A percentile compares a stretch with the other conserved stretches of the same genome.
Conservation (phyloP, 2,797 vertebrate genomes). For the Ptychadena robeensis region DNA sequence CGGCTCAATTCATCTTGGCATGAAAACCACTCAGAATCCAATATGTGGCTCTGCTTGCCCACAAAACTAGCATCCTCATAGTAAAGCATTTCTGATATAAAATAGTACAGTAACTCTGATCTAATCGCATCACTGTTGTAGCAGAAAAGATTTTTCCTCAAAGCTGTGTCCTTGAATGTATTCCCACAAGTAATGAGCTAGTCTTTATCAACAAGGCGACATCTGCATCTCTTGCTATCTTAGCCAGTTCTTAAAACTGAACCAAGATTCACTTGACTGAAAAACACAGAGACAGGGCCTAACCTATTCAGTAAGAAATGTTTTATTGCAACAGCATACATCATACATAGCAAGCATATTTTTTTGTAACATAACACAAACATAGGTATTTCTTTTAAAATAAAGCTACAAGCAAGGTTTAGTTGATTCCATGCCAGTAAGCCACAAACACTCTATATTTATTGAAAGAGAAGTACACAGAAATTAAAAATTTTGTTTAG, state of each 20-base stretch:
- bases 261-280: background rate
- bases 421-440: too few relatives aligned
- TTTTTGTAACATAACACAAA: too few relatives aligned
- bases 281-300: background rate
- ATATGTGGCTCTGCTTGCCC: conserved; percentile 22
- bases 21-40: conserved; percentile 36
- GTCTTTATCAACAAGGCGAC: conserved; percentile 29
- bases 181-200: conserved; percentile 34
- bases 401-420: too few relatives aligned
- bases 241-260: conserved; percentile 10
- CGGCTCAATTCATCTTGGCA: conserved; percentile 31
- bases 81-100: conserved; percentile 24
- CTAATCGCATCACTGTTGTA: conserved; percentile 17
- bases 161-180: conserved; percentile 25
- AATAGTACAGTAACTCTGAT: conserved; percentile 14
- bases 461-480: too few relatives aligned
- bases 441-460: too few relatives aligned
- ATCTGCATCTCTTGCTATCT: conserved; percentile 41
- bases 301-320: background rate
- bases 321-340: background rate
- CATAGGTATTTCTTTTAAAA: too few relatives aligned
- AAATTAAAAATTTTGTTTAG: too few relatives aligned
- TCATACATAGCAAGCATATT: background rate
- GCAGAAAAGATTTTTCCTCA: conserved; percentile 16
- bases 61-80: conserved; percentile 23